Conservation (phyloP, 2,888 invertebrate genomes). For the Tanypteryx hageni region DNA sequence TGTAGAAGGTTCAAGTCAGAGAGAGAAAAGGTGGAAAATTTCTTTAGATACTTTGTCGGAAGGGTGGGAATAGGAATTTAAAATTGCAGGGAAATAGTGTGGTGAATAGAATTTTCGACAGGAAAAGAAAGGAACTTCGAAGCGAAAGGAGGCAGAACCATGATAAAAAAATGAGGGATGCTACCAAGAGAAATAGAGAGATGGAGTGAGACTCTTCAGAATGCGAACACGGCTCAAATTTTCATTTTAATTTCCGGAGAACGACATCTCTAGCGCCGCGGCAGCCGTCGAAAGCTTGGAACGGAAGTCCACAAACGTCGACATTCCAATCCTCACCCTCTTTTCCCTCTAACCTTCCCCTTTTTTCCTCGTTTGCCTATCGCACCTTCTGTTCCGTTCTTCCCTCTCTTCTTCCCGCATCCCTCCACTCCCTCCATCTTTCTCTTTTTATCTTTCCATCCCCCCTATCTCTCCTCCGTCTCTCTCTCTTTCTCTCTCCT, state of each 20-base stretch:
- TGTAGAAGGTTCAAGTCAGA: too few relatives aligned
- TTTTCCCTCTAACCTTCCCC: not conserved
- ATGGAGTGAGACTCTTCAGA: not conserved
- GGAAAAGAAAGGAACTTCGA: too few relatives aligned
- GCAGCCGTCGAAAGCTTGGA: not conserved
- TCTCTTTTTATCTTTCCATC: not conserved
- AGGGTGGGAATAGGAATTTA: too few relatives aligned
- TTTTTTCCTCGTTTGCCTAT: not conserved
- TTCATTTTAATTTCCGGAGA: constrained; percentile 62
- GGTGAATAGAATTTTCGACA: too few relatives aligned
- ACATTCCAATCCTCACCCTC: constrained; percentile 14
- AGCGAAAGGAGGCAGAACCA: not conserved
- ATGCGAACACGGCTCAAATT: constrained; percentile 4
- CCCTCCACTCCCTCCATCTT: not conserved
- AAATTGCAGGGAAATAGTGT: too few relatives aligned
- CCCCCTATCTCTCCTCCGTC: not conserved
- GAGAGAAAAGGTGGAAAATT: too few relatives aligned
- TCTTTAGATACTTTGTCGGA: too few relatives aligned
- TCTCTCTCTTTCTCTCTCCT: not conserved
- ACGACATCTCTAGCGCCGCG: constrained; percentile 25
- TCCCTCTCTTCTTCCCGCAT: not conserved
- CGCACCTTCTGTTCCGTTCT: not conserved
- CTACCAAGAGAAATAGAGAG: not conserved
- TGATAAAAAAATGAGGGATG: not conserved
- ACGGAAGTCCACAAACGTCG: constrained; percentile 35